Conservation (phyloP, 1,140 invertebrate genomes). For the Ganaspis sp. region DNA sequence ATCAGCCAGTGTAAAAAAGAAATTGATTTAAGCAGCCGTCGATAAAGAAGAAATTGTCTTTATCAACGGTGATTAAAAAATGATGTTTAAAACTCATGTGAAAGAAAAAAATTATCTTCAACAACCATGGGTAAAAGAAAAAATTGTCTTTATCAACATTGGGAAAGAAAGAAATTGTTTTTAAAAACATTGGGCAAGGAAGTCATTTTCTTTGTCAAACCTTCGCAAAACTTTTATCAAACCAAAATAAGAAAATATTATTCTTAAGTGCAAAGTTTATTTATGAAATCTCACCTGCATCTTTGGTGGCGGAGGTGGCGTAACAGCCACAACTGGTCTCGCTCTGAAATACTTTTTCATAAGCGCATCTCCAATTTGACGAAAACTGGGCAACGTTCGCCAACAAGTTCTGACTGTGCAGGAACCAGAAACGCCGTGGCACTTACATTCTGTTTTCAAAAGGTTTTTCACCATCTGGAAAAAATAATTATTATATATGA, state of each 20-base stretch:
- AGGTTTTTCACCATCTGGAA: conserved; percentile 89
- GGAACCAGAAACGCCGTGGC: conserved; percentile 96
- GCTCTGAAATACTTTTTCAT: conserved; percentile 90
- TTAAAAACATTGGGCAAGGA: too few species aligned
- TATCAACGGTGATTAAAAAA: too few species aligned
- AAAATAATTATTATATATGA: neutral
- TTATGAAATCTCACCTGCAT: conserved; percentile 70
- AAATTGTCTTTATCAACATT: too few species aligned
- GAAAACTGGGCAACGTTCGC: conserved; percentile 91
- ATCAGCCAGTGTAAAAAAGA: neutral
- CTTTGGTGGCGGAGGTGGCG: conserved; percentile 71
- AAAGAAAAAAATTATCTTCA: too few species aligned
- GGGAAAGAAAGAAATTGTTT: too few species aligned
- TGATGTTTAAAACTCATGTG: too few species aligned
- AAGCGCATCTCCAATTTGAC: conserved; percentile 87
- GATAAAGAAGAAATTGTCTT: too few species aligned
- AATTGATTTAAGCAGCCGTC: neutral
- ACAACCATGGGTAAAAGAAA: too few species aligned
- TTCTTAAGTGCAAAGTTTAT: neutral
- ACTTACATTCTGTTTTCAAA: conserved; percentile 93
- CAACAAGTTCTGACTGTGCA: conserved; percentile 97
- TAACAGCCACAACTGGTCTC: conserved; percentile 81
- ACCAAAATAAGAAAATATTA: too few species aligned
- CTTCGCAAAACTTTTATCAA: too few species aligned
- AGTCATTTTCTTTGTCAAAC: too few species aligned